These are phyloP conservation scores for Triplophysa rosa DNA, from an alignment of 2,113 vertebrate species.

Conservation along the genomic window DNA sequence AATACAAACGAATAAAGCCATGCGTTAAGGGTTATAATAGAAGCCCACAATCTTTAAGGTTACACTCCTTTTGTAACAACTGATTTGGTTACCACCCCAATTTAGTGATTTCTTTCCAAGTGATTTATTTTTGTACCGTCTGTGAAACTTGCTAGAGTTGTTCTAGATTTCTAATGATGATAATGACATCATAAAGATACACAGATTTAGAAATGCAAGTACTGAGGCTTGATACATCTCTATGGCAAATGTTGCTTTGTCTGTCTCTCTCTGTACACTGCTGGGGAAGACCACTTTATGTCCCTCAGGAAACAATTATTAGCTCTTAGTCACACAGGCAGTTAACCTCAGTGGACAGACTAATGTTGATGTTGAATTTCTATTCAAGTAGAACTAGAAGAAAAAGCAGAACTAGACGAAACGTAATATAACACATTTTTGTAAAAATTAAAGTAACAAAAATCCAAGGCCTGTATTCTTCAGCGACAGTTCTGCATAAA, in stretches of 20 bases:
- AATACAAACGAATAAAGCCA: no score
- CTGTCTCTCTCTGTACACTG: background rate
- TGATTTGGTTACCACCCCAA: background rate
- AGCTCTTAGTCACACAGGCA: slow-evolving; percentile 15
- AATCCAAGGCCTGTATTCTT: background rate
- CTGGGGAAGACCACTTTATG: background rate
- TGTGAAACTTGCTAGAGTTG: background rate
- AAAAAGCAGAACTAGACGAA: no score
- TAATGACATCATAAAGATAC: no score
- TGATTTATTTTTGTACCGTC: background rate
- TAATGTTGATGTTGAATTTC: background rate
- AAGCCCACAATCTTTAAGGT: no score
- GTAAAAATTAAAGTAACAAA: background rate
- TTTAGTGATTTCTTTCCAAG: background rate
- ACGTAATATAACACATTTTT: no score
- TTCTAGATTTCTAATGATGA: no score
- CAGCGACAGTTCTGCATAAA: no score
- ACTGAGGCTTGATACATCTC: background rate
- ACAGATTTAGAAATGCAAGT: no score
- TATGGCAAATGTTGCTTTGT: no score
- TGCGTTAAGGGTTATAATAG: no score
- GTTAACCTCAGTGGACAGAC: background rate
- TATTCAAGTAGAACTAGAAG: background rate
- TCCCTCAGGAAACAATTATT: slow-evolving; percentile 32
- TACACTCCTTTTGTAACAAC: background rate